These are phyloP conservation scores for Griposia aprilina DNA, from an alignment of 2,888 invertebrate genomes.

Conservation along the genomic window DNA sequence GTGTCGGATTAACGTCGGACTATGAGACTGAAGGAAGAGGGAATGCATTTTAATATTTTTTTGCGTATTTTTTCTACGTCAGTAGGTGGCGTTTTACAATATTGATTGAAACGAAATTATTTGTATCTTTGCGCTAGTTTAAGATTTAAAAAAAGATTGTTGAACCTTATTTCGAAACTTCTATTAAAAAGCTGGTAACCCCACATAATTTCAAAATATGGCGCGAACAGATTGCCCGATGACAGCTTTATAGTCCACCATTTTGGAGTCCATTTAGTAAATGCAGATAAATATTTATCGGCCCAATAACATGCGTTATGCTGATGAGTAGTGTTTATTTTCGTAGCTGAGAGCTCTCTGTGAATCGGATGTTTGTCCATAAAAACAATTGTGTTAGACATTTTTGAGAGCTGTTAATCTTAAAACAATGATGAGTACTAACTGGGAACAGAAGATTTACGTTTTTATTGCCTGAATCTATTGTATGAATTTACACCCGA, in stretches of 20 bases:
- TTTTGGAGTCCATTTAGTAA: slow-evolving; percentile 89
- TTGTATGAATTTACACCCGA: no score
- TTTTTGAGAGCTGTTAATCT: slow-evolving; percentile 50
- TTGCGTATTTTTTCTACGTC: background rate
- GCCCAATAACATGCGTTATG: slow-evolving; percentile 77
- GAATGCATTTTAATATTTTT: background rate
- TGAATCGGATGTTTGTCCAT: slow-evolving; percentile 63
- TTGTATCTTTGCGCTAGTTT: background rate
- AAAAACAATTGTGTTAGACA: slow-evolving; percentile 49
- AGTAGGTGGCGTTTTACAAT: background rate
- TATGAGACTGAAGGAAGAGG: background rate
- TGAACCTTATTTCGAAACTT: slow-evolving; percentile 16
- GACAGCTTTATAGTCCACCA: slow-evolving; percentile 86
- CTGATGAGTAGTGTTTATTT: slow-evolving; percentile 82
- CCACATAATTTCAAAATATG: slow-evolving; percentile 72
- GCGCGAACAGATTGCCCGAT: slow-evolving; percentile 83
- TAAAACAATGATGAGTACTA: slow-evolving; percentile 49
- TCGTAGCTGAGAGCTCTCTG: slow-evolving; percentile 71
- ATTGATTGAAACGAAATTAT: background rate
- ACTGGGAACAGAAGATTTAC: slow-evolving; percentile 14
- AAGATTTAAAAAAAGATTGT: background rate
- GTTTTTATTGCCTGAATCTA: background rate
- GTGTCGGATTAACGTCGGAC: background rate
- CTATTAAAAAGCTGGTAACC: slow-evolving; percentile 57
- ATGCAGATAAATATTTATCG: slow-evolving; percentile 89